Percentiles rank a stretch among this genome's conserved stretches.
Evolutionary conservation across 2,888 invertebrate species (phyloP).

Genomic region (Archips crataeganus): DNA sequence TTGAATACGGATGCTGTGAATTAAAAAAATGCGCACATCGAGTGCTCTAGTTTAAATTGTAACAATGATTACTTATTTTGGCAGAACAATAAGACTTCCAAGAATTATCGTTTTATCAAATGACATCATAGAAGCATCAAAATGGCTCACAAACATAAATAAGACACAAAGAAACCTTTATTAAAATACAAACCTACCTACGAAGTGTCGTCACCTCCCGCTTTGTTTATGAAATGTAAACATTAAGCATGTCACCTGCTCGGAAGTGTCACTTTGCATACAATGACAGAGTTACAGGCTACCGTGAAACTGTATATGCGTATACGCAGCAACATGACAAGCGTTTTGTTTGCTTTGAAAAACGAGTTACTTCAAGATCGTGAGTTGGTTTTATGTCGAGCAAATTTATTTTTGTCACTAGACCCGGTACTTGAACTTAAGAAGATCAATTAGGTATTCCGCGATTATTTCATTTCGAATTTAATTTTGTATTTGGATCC

Average conservation of each 20-base stretch:
- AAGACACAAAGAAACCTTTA: slow-evolving; percentile 8
- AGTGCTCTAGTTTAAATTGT: background rate
- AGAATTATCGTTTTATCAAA: background rate
- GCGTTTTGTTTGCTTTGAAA: slow-evolving; percentile 41
- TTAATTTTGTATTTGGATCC: background rate
- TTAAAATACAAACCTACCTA: slow-evolving; percentile 1
- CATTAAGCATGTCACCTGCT: slow-evolving; percentile 60
- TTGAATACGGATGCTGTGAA: no score
- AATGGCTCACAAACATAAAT: background rate
- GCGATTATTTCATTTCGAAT: background rate
- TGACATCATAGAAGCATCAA: background rate
- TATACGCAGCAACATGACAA: slow-evolving; percentile 34
- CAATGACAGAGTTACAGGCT: slow-evolving; percentile 76
- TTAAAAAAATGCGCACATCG: no score
- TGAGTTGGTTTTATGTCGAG: slow-evolving; percentile 17
- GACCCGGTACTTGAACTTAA: background rate
- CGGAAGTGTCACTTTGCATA: slow-evolving; percentile 73
- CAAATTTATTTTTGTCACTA: slow-evolving; percentile 8
- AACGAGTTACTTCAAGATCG: slow-evolving; percentile 41
- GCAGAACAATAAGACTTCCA: background rate
- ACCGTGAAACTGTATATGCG: slow-evolving; percentile 50
- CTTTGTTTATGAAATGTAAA: slow-evolving; percentile 49
- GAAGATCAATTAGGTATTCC: background rate
- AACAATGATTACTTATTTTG: background rate
- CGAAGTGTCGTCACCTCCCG: slow-evolving; percentile 42